These are phyloP conservation scores for Eulithis testata DNA, from an alignment of 2,888 invertebrate species.

Conservation along the genomic window DNA sequence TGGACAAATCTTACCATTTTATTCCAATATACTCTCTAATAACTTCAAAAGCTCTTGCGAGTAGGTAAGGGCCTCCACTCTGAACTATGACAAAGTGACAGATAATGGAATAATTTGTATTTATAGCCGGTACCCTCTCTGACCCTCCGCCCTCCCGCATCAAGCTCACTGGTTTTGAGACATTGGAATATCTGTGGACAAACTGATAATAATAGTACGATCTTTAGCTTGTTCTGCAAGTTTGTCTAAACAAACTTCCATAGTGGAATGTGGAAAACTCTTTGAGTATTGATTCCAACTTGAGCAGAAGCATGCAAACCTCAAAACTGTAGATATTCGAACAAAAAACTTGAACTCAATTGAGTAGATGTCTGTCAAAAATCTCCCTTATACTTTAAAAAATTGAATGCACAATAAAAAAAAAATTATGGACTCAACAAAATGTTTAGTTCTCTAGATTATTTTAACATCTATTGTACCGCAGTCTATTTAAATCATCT, in stretches of 20 bases:
- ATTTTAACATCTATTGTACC: slow-evolving; percentile 26
- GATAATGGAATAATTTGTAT: slow-evolving; percentile 73
- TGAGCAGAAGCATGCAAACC: no score
- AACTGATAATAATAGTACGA: neutral
- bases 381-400: no score
- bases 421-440: neutral
- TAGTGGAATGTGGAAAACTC: no score
- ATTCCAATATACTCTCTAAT: neutral
- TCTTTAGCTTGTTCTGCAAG: no score
- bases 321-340: no score
- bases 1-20: neutral
- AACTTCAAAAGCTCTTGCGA: slow-evolving; percentile 10
- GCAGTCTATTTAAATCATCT: slow-evolving; percentile 27
- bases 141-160: slow-evolving; percentile 51
- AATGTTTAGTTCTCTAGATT: neutral
- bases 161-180: slow-evolving; percentile 2
- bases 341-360: no score
- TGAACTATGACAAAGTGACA: slow-evolving; percentile 34
- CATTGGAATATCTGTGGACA: neutral
- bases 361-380: no score
- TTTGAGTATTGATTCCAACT: no score
- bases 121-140: slow-evolving; percentile 54
- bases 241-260: no score
- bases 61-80: slow-evolving; percentile 35
- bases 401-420: no score